Conservation (phyloP, 37 sponge, comb jelly and placozoan genomes). For the Tethya wilhelma region DNA sequence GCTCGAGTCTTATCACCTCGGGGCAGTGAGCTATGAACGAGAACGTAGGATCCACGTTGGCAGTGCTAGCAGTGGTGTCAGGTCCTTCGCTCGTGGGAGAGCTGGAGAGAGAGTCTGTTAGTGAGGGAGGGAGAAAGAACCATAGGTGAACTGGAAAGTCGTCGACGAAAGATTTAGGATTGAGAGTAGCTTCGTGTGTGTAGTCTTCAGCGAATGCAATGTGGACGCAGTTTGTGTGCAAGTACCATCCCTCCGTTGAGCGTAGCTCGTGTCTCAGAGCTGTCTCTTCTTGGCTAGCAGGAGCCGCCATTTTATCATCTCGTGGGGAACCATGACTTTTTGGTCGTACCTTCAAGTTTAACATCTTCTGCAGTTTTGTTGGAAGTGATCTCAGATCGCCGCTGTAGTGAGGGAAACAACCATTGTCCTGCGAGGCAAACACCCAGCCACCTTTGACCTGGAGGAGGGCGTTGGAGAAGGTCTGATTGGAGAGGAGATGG, state of each 20-base stretch:
- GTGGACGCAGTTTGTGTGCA: slow-evolving; percentile 54
- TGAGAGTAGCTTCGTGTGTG: slow-evolving; percentile 44
- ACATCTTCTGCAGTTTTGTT: slow-evolving; percentile 14
- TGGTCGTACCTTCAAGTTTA: not conserved
- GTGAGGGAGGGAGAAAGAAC: slow-evolving; percentile 52
- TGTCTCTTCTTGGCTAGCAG: not conserved
- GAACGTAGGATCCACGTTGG: slow-evolving; percentile 6
- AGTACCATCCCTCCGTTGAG: slow-evolving; percentile 50
- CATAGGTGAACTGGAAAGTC: slow-evolving; percentile 75
- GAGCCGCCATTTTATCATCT: not conserved
- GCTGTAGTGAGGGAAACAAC: slow-evolving; percentile 61
- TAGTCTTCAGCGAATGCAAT: slow-evolving; percentile 42
- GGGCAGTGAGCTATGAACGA: slow-evolving; percentile 46
- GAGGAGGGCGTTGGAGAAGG: slow-evolving; percentile 36
- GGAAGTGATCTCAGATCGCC: slow-evolving; percentile 37
- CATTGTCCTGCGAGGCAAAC: slow-evolving; percentile 10
- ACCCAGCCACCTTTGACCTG: slow-evolving; percentile 45
- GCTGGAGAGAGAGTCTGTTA: not conserved
- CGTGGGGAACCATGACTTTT: not conserved
- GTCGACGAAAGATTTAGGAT: slow-evolving; percentile 45
- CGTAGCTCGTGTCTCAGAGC: slow-evolving; percentile 6
- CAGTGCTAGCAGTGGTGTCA: not conserved
- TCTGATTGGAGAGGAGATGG: slow-evolving; percentile 12
- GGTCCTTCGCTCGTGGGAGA: not conserved
- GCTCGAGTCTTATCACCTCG: slow-evolving; percentile 6